phyloP scores from a whole-genome alignment of 2,888 invertebrate species.

The Parnassius glacialis region DNA sequence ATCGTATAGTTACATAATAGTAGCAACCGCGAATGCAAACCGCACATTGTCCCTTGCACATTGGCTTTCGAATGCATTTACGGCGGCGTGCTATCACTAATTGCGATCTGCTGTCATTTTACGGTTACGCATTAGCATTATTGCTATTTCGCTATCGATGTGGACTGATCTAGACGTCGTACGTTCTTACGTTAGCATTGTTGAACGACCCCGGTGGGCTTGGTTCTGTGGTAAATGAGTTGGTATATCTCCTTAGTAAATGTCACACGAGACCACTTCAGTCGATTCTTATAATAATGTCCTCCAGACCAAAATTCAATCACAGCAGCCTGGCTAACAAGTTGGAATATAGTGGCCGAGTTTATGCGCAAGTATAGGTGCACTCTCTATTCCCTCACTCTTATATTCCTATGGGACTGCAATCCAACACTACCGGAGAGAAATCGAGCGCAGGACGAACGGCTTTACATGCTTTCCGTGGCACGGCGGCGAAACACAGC shows the following conservation, averaged over 20 bases:
- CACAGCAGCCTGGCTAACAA: too few relatives aligned
- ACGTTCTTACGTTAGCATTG: conserved; percentile 37
- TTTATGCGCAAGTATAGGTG: too few relatives aligned
- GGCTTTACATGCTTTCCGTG: too few relatives aligned
- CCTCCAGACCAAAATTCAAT: too few relatives aligned
- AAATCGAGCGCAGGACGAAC: too few relatives aligned
- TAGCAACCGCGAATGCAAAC: conserved; percentile 29
- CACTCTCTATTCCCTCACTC: too few relatives aligned
- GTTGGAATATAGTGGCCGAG: too few relatives aligned
- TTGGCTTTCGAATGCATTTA: conserved; percentile 48
- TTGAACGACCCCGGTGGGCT: conserved; percentile 19
- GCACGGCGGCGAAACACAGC: too few relatives aligned
- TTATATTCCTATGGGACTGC: too few relatives aligned
- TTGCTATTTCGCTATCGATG: conserved; percentile 59
- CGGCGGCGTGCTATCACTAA: conserved; percentile 60
- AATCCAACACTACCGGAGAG: too few relatives aligned
- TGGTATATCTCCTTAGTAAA: background rate
- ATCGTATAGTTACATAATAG: conserved; percentile 37
- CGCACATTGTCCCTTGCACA: conserved; percentile 54
- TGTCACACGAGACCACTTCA: background rate
- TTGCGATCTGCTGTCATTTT: conserved; percentile 77
- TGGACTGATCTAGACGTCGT: conserved; percentile 50
- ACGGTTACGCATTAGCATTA: conserved; percentile 77
- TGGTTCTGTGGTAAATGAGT: conserved; percentile 10
- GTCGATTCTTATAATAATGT: too few relatives aligned